A percentile compares a stretch with the other conserved stretches of the same genome.
phyloP scores from a whole-genome alignment of 2,888 invertebrate species.

The Pristionchus maxplancki region DNA sequence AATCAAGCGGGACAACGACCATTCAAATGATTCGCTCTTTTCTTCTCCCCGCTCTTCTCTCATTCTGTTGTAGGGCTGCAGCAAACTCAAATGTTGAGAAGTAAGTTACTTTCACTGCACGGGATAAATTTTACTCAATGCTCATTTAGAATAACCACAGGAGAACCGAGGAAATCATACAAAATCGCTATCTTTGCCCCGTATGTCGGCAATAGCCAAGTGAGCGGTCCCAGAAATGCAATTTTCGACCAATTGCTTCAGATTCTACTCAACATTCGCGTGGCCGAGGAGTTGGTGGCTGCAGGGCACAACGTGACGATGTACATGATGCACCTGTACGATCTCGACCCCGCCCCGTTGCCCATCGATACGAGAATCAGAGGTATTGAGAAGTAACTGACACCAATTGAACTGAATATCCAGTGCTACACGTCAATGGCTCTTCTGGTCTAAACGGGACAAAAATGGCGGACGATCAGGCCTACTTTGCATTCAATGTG shows the following conservation, averaged over 20 bases:
- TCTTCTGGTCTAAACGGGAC: background rate
- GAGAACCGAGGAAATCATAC: background rate
- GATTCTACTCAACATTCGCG: constrained; percentile 10
- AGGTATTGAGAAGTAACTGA: background rate
- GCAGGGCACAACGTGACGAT: background rate
- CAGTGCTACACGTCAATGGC: constrained; percentile 8
- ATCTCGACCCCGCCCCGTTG: background rate
- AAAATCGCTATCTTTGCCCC: constrained; percentile 28
- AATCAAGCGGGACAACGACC: background rate
- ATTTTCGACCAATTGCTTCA: background rate
- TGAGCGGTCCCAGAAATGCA: background rate
- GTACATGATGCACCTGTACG: constrained; percentile 17
- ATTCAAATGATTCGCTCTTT: background rate
- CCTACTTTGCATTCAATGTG: background rate
- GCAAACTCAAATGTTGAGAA: background rate
- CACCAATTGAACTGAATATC: background rate
- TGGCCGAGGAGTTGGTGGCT: background rate
- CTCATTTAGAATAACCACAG: too few relatives aligned
- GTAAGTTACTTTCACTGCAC: background rate
- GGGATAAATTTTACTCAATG: background rate
- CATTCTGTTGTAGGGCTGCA: background rate
- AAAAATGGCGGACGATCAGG: background rate
- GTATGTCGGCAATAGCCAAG: constrained; percentile 23
- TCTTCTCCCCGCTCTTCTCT: background rate
- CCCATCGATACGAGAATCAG: background rate